phyloP scores from a whole-genome alignment of 2,888 invertebrate genomes.

The Tiliacea citrago region DNA sequence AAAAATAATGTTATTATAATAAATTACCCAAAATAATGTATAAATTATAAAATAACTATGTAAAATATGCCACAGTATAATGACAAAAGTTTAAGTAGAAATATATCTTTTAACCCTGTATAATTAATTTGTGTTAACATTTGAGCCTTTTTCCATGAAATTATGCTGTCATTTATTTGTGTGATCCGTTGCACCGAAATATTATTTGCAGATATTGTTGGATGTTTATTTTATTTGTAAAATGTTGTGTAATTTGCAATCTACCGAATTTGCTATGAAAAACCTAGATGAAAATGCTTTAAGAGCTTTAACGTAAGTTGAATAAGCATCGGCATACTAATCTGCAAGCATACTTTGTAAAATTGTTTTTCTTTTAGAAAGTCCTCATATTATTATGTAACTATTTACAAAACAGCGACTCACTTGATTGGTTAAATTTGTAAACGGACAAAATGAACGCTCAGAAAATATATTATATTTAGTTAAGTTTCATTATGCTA shows the following conservation, averaged over 20 bases:
- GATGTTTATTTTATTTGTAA: neutral
- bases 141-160: neutral
- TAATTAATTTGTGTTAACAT: slow-evolving; percentile 4
- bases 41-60: neutral
- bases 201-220: neutral
- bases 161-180: neutral
- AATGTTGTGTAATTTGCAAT: neutral
- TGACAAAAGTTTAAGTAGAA: slow-evolving; percentile 19
- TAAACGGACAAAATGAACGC: slow-evolving; percentile 16
- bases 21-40: slow-evolving; percentile 15
- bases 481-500: slow-evolving; percentile 16
- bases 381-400: neutral
- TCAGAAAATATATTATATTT: neutral
- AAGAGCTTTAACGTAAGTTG: neutral
- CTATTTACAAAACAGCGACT: neutral
- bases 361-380: neutral
- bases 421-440: slow-evolving; percentile 1
- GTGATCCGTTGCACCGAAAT: neutral
- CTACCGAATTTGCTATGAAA: neutral
- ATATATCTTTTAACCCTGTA: slow-evolving; percentile 6
- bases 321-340: neutral
- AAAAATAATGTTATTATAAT: neutral
- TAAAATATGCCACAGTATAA: slow-evolving; percentile 29
- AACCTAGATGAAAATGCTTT: neutral
- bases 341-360: neutral